A percentile compares a stretch with the other conserved stretches of the same genome.
Conservation (phyloP, 2,113 vertebrate species). For the Nyctibius bracteatus region DNA sequence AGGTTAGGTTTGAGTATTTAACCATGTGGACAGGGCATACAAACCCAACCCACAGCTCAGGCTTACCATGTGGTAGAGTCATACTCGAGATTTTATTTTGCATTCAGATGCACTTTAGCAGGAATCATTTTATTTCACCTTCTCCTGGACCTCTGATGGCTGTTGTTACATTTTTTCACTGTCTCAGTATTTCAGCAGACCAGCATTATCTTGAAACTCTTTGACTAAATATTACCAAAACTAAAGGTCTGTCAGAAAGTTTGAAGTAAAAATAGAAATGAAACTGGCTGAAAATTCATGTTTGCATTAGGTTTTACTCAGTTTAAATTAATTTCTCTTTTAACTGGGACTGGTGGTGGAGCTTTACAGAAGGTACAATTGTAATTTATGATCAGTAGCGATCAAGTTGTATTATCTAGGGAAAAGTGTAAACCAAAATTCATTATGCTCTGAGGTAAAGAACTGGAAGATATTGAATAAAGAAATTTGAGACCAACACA, state of each 20-base stretch:
- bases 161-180: neutral
- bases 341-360: neutral
- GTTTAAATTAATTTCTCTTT: neutral
- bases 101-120: neutral
- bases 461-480: neutral
- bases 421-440: neutral
- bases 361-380: neutral
- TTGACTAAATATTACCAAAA: neutral
- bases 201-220: neutral
- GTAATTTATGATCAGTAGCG: neutral
- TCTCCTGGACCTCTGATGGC: neutral
- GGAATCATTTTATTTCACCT: neutral
- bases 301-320: neutral
- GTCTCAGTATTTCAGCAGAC: neutral
- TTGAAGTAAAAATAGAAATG: neutral
- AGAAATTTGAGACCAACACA: neutral
- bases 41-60: neutral
- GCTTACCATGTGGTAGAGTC: neutral
- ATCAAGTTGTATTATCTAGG: neutral
- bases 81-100: neutral
- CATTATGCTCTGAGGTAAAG: neutral
- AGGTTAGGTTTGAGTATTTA: neutral
- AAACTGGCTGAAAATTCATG: neutral
- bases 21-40: neutral
- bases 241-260: neutral